Evolutionary conservation across 2,797 vertebrate genomes (phyloP), one percentile per base, ranked within the genome.

Genomic region (Discoglossus pictus): DNA sequence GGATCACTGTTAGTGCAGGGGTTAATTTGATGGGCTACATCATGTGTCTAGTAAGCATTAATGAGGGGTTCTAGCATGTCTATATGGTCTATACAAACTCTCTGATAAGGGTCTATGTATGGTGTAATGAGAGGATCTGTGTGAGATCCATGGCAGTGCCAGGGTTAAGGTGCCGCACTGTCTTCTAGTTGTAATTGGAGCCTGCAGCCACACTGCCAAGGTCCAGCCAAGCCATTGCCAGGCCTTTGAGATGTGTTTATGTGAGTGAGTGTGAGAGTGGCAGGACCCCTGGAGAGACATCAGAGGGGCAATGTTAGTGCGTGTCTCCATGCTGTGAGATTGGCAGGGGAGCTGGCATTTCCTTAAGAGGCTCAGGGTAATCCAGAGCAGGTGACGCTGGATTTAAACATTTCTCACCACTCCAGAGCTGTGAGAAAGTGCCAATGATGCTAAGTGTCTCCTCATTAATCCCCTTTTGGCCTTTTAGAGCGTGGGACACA

Each of bases 341-440:
- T 59, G 61, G 61, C 61, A 71, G 43, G 24, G 36, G 9, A 52
- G 13, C n/a, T 59, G 61, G 53, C 61, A 59, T 65, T 64, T 65
- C 53, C 51, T 71, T 34, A 58, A 64, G 68, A 63, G 52, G 67
- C 68, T 71, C 46, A 64, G 38, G 36, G 25, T 71, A 71, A 71
- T 71, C 61, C 61, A 44, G 17, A 70, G 46, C 68, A 71, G 68
- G 68, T 71, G 68, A 71, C 15, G 5, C 18, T 1, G 31, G 61
- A 64, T 65, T 71, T 36, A 59, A 65, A 64, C 25, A 42, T 65
- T 71, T 71, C 61, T 65, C 68, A 71, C 68, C 44, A 4, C 61
- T 58, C n/a, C 52, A 36, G 18, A 46, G 27, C 42, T 44, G 40
- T 65, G 53, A 59, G 68, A 64, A 71, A 52, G 52, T 51, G 23